phyloP scores from a whole-genome alignment of 2,113 vertebrate species.

The Hydrolagus affinis region DNA sequence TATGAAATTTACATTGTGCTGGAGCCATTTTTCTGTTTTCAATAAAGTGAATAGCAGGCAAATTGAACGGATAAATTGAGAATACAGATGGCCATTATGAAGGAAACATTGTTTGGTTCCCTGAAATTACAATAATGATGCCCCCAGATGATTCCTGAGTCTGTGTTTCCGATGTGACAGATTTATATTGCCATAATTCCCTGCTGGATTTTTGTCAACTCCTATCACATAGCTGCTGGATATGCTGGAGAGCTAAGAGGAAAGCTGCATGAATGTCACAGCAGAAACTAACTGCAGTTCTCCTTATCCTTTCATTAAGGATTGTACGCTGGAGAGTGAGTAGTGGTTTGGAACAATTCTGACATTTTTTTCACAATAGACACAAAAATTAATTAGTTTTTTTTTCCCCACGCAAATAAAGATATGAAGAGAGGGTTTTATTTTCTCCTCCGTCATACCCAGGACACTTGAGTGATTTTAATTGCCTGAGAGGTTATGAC shows the following conservation, averaged over 20 bases:
- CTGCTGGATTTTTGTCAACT: constrained; percentile 52
- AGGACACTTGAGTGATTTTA: constrained; percentile 28
- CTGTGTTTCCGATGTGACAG: constrained; percentile 48
- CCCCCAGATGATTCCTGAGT: constrained; percentile 47
- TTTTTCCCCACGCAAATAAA: constrained; percentile 11
- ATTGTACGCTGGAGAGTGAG: constrained; percentile 6
- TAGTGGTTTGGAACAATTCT: constrained; percentile 26
- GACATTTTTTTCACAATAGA: not conserved
- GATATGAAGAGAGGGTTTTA: constrained; percentile 18
- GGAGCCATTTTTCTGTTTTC: constrained; percentile 31
- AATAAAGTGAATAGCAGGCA: constrained; percentile 42
- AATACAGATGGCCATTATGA: constrained; percentile 47
- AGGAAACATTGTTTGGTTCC: constrained; percentile 48
- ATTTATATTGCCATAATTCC: constrained; percentile 48
- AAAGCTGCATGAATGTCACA: constrained; percentile 44
- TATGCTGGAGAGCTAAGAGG: constrained; percentile 53
- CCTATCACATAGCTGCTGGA: constrained; percentile 50
- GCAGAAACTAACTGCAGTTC: constrained; percentile 40
- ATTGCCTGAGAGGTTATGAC: constrained; percentile 29
- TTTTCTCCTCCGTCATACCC: constrained; percentile 14
- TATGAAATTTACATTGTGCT: constrained; percentile 28
- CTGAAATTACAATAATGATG: constrained; percentile 50
- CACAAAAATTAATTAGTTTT: constrained; percentile 21
- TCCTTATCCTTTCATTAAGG: constrained; percentile 29
- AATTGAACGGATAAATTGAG: constrained; percentile 50